phyloP scores from a whole-genome alignment of 2,113 vertebrate species.

The Embiotoca jacksoni region DNA sequence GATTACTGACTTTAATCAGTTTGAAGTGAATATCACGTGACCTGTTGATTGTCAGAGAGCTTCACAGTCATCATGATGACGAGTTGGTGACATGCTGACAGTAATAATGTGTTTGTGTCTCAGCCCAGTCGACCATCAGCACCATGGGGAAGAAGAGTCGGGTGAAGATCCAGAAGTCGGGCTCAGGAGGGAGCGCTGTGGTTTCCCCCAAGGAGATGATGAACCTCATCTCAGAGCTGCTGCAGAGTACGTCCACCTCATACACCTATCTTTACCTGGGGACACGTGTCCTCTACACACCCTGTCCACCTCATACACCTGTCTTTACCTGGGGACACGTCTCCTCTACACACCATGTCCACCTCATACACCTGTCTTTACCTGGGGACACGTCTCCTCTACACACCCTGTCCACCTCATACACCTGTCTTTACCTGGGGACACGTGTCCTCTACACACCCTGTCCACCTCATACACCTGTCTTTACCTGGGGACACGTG shows the following conservation, averaged over 20 bases:
- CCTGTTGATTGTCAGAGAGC: neutral
- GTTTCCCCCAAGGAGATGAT: conserved; percentile 96
- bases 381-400: too few relatives aligned
- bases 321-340: too few relatives aligned
- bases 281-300: too few relatives aligned
- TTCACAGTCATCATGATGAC: neutral
- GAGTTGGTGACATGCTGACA: neutral
- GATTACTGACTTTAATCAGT: too few relatives aligned
- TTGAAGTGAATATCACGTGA: neutral
- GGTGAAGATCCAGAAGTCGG: conserved; percentile 97
- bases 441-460: too few relatives aligned
- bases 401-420: too few relatives aligned
- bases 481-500: too few relatives aligned
- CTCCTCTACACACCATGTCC: neutral
- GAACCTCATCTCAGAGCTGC: conserved; percentile 92
- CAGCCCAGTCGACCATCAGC: conserved; percentile 72
- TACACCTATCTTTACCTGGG: neutral
- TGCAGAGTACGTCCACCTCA: conserved; percentile 90
- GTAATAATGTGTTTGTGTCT: neutral
- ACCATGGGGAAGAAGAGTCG: conserved; percentile 99
- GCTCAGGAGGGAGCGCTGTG: conserved; percentile 88
- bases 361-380: neutral
- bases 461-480: too few relatives aligned
- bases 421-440: too few relatives aligned
- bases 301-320: too few relatives aligned